Percentiles rank a stretch among this genome's conserved stretches.
These are phyloP conservation scores for Strigamia crassipes DNA, from an alignment of 2,888 invertebrate species.

Conservation along the genomic window DNA sequence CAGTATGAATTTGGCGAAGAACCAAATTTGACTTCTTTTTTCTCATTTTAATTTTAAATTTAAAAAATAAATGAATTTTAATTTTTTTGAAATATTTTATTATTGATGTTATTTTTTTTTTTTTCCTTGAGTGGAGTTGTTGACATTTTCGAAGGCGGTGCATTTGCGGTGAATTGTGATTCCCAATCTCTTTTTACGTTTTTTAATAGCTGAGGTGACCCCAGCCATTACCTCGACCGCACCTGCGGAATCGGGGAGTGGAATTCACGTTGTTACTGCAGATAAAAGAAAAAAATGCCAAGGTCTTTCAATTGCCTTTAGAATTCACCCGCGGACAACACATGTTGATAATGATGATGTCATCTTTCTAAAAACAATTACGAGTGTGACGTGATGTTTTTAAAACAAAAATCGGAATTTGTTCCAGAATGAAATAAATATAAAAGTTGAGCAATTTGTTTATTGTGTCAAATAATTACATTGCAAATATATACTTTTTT, in stretches of 20 bases:
- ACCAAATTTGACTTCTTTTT: not conserved
- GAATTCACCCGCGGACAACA: constrained; percentile 17
- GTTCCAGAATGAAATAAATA: not conserved
- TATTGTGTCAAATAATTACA: constrained; percentile 36
- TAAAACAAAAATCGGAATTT: not conserved
- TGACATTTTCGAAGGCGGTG: no score
- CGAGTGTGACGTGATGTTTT: not conserved
- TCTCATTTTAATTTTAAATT: not conserved
- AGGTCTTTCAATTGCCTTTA: constrained; percentile 20
- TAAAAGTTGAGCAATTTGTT: constrained; percentile 40
- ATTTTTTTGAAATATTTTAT: not conserved
- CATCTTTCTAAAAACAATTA: not conserved
- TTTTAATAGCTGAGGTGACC: constrained; percentile 38
- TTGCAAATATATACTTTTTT: constrained; percentile 5
- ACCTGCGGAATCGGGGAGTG: constrained; percentile 33
- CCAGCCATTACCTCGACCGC: constrained; percentile 24
- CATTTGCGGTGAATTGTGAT: no score
- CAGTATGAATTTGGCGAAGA: not conserved
- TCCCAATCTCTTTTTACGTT: no score
- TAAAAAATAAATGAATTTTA: not conserved
- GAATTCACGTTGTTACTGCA: constrained; percentile 39
- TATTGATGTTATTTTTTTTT: not conserved
- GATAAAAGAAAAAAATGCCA: constrained; percentile 27
- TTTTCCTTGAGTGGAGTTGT: not conserved
- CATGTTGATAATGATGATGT: constrained; percentile 28